Percentiles rank a stretch among this genome's conserved stretches.
Conservation (phyloP, 2,113 vertebrate species). For the Taxidea taxus region DNA sequence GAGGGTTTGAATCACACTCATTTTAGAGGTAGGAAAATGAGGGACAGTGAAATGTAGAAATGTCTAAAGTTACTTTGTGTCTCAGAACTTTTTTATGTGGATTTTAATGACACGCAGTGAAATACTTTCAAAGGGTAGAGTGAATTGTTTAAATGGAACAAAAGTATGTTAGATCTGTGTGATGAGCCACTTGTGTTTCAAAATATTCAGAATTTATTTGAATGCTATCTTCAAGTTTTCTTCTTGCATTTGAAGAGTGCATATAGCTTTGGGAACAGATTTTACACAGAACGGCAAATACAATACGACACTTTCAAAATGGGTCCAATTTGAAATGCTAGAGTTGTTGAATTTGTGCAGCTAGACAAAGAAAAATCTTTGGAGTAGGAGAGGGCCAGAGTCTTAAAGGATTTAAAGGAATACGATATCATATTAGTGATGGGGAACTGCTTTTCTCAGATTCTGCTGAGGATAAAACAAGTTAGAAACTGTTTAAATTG, state of each 20-base stretch:
- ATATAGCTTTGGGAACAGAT: neutral
- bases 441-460: constrained; percentile 37
- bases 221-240: neutral
- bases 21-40: neutral
- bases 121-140: neutral
- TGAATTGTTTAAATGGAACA: neutral
- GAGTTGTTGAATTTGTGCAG: constrained; percentile 5
- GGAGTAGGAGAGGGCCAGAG: neutral
- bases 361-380: constrained; percentile 36
- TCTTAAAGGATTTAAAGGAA: constrained; percentile 60
- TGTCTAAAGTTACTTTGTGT: neutral
- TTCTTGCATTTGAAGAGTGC: neutral
- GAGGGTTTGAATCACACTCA: neutral
- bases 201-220: neutral
- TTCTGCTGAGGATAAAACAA: constrained; percentile 32
- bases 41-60: neutral
- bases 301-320: neutral
- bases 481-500: constrained; percentile 55
- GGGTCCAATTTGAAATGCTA: constrained; percentile 33
- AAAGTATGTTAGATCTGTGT: neutral
- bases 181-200: neutral
- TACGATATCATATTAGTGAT: constrained; percentile 49
- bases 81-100: neutral
- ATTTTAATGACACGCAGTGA: neutral
- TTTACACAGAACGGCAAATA: constrained; percentile 26